Conservation (phyloP, 2,113 vertebrate species). For the Gasterosteus nipponicus region DNA sequence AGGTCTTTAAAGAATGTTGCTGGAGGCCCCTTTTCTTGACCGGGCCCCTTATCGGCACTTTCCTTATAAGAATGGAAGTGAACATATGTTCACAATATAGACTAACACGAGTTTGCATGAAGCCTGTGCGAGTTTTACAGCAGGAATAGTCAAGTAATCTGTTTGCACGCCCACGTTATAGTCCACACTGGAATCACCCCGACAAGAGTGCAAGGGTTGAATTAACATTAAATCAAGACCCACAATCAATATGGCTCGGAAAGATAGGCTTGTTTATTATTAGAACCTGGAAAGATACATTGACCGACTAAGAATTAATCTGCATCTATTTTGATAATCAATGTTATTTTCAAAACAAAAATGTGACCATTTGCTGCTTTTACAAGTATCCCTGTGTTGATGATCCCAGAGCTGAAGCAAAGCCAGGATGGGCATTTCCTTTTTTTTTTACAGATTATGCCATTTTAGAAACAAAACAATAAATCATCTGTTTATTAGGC, state of each 20-base stretch:
- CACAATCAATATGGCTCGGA: constrained; percentile 11
- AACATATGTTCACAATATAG: background rate
- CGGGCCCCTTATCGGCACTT: background rate
- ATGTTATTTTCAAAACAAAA: background rate
- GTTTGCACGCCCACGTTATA: background rate
- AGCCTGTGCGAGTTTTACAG: background rate
- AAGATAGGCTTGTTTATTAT: background rate
- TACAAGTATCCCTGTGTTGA: background rate
- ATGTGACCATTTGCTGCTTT: background rate
- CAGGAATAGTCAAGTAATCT: background rate
- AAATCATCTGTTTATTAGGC: background rate
- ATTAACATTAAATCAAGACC: constrained; percentile 6
- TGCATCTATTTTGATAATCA: background rate
- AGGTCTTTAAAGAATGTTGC: background rate
- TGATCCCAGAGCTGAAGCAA: background rate
- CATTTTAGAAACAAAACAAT: background rate
- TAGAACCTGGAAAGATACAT: background rate
- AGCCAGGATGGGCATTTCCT: background rate
- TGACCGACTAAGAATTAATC: background rate
- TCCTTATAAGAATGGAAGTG: background rate
- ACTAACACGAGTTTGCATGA: background rate
- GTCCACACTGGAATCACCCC: background rate
- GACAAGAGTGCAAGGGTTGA: constrained; percentile 11
- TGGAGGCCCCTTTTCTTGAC: background rate
- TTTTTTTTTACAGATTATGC: background rate